Evolutionary conservation across 2,888 invertebrate species (phyloP).

Genomic region (Cheilosia impressa): DNA sequence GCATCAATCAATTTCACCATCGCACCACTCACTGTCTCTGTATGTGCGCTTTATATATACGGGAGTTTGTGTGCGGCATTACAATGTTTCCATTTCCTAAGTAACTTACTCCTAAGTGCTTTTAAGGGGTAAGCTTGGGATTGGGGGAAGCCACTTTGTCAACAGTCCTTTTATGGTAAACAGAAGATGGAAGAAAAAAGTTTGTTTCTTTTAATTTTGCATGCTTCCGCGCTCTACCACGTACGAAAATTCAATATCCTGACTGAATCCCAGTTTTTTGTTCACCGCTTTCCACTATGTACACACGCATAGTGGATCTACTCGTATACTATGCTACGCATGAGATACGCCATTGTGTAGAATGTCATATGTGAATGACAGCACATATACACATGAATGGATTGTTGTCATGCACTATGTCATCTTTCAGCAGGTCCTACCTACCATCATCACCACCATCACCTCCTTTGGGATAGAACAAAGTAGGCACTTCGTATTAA

Average conservation of each 20-base stretch:
- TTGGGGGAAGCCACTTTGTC: conserved; percentile 62
- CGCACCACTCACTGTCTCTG: conserved; percentile 5
- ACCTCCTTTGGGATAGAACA: conserved; percentile 61
- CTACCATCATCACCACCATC: not conserved
- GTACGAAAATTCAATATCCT: conserved; percentile 72
- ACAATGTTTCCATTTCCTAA: conserved; percentile 58
- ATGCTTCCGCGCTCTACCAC: conserved; percentile 67
- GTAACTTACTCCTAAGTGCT: conserved; percentile 70
- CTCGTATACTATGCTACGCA: conserved; percentile 49
- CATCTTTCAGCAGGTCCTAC: conserved; percentile 43
- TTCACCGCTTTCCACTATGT: not conserved
- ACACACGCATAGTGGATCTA: conserved; percentile 10
- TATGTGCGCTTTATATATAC: conserved; percentile 24
- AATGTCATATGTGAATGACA: conserved; percentile 55
- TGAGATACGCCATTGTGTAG: conserved; percentile 62
- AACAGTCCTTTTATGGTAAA: conserved; percentile 61
- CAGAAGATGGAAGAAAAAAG: conserved; percentile 21
- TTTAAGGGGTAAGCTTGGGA: conserved; percentile 61
- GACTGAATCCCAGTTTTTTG: conserved; percentile 34
- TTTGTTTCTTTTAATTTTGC: conserved; percentile 43
- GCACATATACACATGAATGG: conserved; percentile 41
- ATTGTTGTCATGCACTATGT: conserved; percentile 71
- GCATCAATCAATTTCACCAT: conserved; percentile 72
- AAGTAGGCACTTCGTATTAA: conserved; percentile 75
- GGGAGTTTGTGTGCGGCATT: conserved; percentile 29